Percentiles rank a stretch among this genome's conserved stretches.
Conservation (phyloP, 2,888 invertebrate species). For the Dioctria linearis region DNA sequence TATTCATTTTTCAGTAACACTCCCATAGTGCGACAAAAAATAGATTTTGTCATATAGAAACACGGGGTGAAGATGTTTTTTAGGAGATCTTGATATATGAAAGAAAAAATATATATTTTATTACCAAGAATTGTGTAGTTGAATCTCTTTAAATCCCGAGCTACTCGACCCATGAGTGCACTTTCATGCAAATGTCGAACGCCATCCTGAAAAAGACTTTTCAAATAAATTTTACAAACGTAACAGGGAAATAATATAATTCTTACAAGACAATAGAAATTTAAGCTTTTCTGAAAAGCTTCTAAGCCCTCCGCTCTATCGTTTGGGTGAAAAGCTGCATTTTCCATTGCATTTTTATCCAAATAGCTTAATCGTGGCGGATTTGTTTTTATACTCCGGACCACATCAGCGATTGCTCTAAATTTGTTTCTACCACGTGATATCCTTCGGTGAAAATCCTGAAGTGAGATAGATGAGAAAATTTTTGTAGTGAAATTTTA, state of each 20-base stretch:
- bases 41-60: slow-evolving; percentile 17
- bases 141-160: background rate
- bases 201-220: background rate
- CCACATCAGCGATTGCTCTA: slow-evolving; percentile 14
- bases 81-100: slow-evolving; percentile 27
- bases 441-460: background rate
- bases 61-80: slow-evolving; percentile 36
- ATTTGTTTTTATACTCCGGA: slow-evolving; percentile 1
- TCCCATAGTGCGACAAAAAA: slow-evolving; percentile 47
- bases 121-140: background rate
- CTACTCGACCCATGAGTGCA: background rate
- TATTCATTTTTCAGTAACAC: slow-evolving; percentile 42
- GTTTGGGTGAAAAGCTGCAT: background rate
- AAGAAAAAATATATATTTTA: background rate
- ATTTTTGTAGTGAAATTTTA: no score
- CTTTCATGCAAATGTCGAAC: no score
- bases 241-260: no score
- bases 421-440: slow-evolving; percentile 4
- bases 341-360: background rate
- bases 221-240: no score
- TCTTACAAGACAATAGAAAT: slow-evolving; percentile 28
- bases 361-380: background rate
- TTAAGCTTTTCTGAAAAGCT: slow-evolving; percentile 5
- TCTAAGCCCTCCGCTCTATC: background rate
- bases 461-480: no score